Evolutionary conservation across 2,888 invertebrate species (phyloP), one percentile per base, ranked within the genome.

Genomic region (Pachymerium ferrugineum): DNA sequence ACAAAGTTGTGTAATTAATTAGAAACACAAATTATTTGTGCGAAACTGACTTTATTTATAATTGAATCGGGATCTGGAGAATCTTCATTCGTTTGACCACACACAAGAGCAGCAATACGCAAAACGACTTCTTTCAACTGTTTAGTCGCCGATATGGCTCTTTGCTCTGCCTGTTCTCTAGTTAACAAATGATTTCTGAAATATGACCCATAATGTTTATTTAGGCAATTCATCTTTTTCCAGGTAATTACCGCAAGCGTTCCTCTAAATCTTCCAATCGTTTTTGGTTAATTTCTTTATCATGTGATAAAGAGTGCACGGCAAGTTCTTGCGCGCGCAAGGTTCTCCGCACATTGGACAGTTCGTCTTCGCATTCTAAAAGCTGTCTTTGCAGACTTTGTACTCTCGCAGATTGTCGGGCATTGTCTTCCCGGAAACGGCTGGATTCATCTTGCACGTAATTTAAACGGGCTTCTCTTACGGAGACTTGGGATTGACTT

Each of bases 111-210:
- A 47, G 47, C 47, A 22, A 47, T 47, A 47, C 47, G 47, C 22
- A 47, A 47, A 19, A 47, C 22, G 47, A 47, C 10, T 4, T 47
- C 47, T 47, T 47, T 47, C 22, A 47, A 19, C 47, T 47, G 47
- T 47, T 47, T 47, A 47, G 6, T 47, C 5, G 47, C 47, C 8
- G 16, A 22, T 10, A 47, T 47, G 19, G 47, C 47, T 6, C 47
- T 16, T 33, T 70, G 70, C 22, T 70, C 70, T 22, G 70, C 70
- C 19, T 70, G 31, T 12, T 70, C 70, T 70, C 70, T 31, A 0
- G 33, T 16, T n/a, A 70, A 5, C 12, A 70, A 33, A 35, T 70
- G 70, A 14, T 33, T 30, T 19, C 70, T 70, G 31, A 1, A 3
- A 70, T 22, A 19, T 47, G 1, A n/a, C n/a, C n/a, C n/a, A n/a